phyloP scores from a whole-genome alignment of 2,888 invertebrate genomes.

The Ptychoptera albimana region DNA sequence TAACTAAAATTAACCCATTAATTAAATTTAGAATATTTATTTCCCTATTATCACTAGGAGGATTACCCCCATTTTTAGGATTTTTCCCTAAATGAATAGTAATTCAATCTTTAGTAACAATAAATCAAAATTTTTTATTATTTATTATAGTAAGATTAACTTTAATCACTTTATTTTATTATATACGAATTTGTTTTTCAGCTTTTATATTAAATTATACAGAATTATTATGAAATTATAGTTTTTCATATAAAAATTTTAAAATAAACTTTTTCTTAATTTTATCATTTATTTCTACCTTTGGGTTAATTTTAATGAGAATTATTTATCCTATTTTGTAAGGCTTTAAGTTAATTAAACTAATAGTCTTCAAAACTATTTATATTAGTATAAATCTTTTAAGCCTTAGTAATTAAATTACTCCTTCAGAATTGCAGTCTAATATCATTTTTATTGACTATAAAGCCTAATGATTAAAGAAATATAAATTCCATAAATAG shows the following conservation, averaged over 20 bases:
- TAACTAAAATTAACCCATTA: constrained; percentile 21
- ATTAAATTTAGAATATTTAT: constrained; percentile 36
- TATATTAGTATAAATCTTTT: constrained; percentile 33
- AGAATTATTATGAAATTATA: constrained; percentile 32
- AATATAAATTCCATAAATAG: constrained; percentile 36
- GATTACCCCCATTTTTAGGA: constrained; percentile 42
- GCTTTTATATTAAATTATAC: constrained; percentile 33
- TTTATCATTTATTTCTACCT: constrained; percentile 17
- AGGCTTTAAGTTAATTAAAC: constrained; percentile 45
- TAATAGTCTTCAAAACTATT: constrained; percentile 47
- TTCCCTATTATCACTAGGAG: constrained; percentile 40
- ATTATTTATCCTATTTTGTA: constrained; percentile 17
- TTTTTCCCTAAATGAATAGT: constrained; percentile 44
- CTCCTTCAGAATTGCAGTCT: constrained; percentile 45
- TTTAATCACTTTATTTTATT: constrained; percentile 38
- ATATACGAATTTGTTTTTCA: constrained; percentile 35
- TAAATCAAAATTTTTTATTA: constrained; percentile 29
- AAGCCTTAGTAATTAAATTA: constrained; percentile 36
- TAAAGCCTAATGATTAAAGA: constrained; percentile 37
- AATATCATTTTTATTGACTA: constrained; percentile 38
- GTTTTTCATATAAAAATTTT: constrained; percentile 24
- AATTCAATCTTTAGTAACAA: constrained; percentile 35
- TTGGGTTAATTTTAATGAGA: constrained; percentile 19
- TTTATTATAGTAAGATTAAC: constrained; percentile 35
- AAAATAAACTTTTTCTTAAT: constrained; percentile 16